phyloP scores from a whole-genome alignment of 1,140 invertebrate species.

The Zaprionus africanus region DNA sequence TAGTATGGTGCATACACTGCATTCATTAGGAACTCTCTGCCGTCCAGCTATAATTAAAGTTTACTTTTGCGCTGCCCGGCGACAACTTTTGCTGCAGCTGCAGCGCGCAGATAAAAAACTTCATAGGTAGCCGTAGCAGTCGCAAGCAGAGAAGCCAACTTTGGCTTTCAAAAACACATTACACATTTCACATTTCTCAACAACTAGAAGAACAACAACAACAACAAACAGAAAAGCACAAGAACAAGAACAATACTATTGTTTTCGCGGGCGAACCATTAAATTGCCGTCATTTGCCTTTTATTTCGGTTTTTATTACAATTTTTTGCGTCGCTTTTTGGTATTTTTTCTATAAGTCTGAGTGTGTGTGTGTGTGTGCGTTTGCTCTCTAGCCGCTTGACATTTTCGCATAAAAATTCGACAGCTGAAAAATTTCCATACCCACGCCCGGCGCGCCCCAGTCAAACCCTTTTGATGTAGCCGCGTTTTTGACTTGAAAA shows the following conservation, averaged over 20 bases:
- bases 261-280: constrained; percentile 71
- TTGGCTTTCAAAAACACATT: constrained; percentile 74
- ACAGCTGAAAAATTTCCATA: constrained; percentile 80
- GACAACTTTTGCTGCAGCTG: constrained; percentile 64
- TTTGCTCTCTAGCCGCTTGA: constrained; percentile 49
- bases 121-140: constrained; percentile 51
- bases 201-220: constrained; percentile 14
- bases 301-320: constrained; percentile 72
- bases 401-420: constrained; percentile 82
- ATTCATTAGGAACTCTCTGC: constrained; percentile 70
- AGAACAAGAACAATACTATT: constrained; percentile 56
- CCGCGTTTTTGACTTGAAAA: constrained; percentile 74
- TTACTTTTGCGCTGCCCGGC: constrained; percentile 74
- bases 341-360: constrained; percentile 24
- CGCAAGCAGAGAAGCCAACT: constrained; percentile 31
- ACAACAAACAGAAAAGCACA: constrained; percentile 23
- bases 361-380: background rate
- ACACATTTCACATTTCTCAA: constrained; percentile 65
- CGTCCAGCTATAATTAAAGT: constrained; percentile 79
- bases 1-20: constrained; percentile 16
- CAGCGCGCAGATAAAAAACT: constrained; percentile 69
- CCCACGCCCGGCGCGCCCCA: constrained; percentile 39
- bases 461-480: constrained; percentile 80
- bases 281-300: constrained; percentile 81
- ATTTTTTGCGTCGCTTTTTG: constrained; percentile 39